Evolutionary conservation across 2,888 invertebrate genomes (phyloP), one percentile per base, ranked within the genome.

Genomic region (Deilephila elpenor): DNA sequence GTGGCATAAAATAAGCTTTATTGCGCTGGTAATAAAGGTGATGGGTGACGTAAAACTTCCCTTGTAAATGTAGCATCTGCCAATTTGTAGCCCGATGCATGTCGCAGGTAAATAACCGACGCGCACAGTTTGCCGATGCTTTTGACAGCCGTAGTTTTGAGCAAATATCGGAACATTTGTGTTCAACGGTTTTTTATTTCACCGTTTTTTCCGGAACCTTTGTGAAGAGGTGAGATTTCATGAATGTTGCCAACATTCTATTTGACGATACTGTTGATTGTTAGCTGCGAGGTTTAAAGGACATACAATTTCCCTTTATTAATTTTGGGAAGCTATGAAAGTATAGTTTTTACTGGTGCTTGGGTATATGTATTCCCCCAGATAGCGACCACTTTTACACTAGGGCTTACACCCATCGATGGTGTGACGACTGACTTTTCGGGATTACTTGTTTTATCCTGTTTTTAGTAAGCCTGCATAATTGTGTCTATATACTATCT

Each of bases 81-180:
- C 88, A 89, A 88, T 89, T 90, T 89, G 89, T 88, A 89, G 83
- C 84, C 82, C 82, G 81, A 84, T 88, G 84, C 83, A 85, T 84
- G 87, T 83, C 83, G 82, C 84, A 83, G 86, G 91, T 89, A 91
- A 91, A 91, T 89, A 91, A 85, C 87, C 78, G 81, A 82, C 79
- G 85, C 83, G 85, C 80, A 88, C 86, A 89, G 91, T 91, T 91
- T 90, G 84, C 90, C 88, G 83, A 89, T 87, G 89, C 92, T 91
- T 91, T 92, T 91, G 91, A 91, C 91, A 91, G 91, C 84, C 83
- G 84, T 84, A 88, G 84, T 87, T 84, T 85, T 82, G 86, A 80
- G 86, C 89, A 91, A 90, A 91, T 86, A 91, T 82, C 82, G 83
- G 80, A 84, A 84, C 88, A 86, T 88, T 90, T 87, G 87, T 83